Evolutionary conservation across 2,797 vertebrate species (phyloP), one percentile per base, ranked within the genome.

Genomic region (Rhabdomys pumilio): DNA sequence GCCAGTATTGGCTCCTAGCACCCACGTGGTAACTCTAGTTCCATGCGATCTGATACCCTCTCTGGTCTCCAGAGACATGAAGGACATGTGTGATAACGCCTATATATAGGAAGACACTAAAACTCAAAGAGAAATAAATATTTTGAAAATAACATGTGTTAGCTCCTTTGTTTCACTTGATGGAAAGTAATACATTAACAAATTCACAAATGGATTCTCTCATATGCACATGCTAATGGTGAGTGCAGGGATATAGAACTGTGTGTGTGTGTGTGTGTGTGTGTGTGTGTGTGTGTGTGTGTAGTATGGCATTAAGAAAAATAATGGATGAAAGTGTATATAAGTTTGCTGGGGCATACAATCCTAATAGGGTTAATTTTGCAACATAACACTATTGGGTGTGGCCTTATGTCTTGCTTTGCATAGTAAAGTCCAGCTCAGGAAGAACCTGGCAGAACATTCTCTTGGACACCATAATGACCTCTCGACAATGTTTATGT

Each of bases 351-450:
- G 44, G 20, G n/a, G 31, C 22, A 0, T 31, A 10, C 44, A 19
- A 44, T 26, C 38, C n/a, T 69, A 85, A 59, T 9, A 26, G 19
- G 6, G 24, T 72, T 38, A 24, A 31, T 15, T 0, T 10, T 15
- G 34, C 12, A 24, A 0, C 14, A 9, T 2, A 22, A 26, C 13
- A 8, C 1, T 26, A 0, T 75, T 41, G 26, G 17, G 8, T 19
- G 12, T 82, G 63, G n/a, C 17, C 55, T 6, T 73, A 38, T 31
- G 61, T 31, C 57, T 77, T 59, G 41, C 17, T 63, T 59, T 83
- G 50, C 29, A 24, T 82, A 41, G 38, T 53, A 15, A 59, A 85
- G 11, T 6, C 24, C 50, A 50, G 31, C 34, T 10, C n/a, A 67
- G 34, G 24, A 75, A 87, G 50, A 7, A 1, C 10, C 6, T 50